Conservation (phyloP, 2,888 invertebrate genomes). For the Prosopocoilus inquinatus region DNA sequence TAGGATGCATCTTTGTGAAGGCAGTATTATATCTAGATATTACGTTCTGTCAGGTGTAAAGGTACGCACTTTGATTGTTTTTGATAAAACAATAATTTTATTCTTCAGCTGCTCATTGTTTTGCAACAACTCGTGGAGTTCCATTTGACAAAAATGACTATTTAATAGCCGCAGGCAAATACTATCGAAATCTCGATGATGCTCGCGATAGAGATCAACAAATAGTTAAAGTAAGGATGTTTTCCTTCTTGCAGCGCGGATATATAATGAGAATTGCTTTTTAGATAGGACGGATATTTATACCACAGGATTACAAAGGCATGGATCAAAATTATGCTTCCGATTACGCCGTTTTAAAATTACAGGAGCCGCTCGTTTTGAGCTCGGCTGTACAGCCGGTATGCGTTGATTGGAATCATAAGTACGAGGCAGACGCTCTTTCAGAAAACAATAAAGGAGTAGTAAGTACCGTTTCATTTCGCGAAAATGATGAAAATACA, state of each 20-base stretch:
- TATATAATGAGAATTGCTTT: too few species aligned
- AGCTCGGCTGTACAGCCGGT: slow-evolving; percentile 42
- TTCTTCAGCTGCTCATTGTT: slow-evolving; percentile 32
- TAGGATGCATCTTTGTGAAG: slow-evolving; percentile 13
- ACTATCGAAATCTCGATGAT: slow-evolving; percentile 36
- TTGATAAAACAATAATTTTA: not conserved
- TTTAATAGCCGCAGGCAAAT: slow-evolving; percentile 41
- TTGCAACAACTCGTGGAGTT: slow-evolving; percentile 10
- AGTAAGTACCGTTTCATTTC: slow-evolving; percentile 24
- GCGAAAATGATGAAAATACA: not conserved
- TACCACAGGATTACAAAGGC: slow-evolving; percentile 29
- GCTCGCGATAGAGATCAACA: slow-evolving; percentile 25
- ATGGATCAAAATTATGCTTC: slow-evolving; percentile 28
- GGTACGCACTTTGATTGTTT: not conserved
- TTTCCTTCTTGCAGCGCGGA: too few species aligned
- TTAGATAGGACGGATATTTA: too few species aligned
- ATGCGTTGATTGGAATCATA: slow-evolving; percentile 34
- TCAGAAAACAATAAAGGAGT: slow-evolving; percentile 23
- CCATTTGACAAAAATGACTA: slow-evolving; percentile 16
- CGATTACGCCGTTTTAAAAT: slow-evolving; percentile 44
- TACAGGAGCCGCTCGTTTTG: slow-evolving; percentile 35
- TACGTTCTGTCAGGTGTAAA: slow-evolving; percentile 17
- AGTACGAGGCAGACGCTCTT: slow-evolving; percentile 17
- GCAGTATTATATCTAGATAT: slow-evolving; percentile 10
- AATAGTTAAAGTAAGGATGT: slow-evolving; percentile 6